phyloP scores from a whole-genome alignment of 1,140 invertebrate species.

The Anastrepha ludens region DNA sequence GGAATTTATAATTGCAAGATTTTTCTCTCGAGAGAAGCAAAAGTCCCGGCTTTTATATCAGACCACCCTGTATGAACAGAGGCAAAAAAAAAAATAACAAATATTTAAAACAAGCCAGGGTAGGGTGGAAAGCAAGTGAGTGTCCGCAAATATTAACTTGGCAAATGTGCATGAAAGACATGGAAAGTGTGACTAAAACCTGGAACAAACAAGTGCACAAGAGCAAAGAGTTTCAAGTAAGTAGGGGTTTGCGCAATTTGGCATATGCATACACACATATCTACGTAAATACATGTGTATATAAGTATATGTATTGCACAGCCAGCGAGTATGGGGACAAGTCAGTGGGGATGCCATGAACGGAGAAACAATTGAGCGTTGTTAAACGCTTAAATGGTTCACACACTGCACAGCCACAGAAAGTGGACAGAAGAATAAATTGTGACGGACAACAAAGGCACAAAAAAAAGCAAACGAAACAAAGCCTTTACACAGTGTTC shows the following conservation, averaged over 20 bases:
- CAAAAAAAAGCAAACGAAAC: constrained; percentile 3
- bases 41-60: no score
- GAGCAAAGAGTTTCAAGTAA: not conserved
- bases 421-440: not conserved
- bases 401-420: constrained; percentile 23
- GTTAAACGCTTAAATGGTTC: constrained; percentile 49
- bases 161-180: not conserved
- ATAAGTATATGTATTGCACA: not conserved
- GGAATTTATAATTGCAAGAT: no score
- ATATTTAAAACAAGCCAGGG: not conserved
- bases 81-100: not conserved
- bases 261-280: not conserved
- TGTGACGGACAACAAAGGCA: constrained; percentile 8
- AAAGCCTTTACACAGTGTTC: not conserved
- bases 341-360: not conserved
- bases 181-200: constrained; percentile 49
- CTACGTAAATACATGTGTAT: not conserved
- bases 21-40: no score
- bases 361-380: constrained; percentile 34
- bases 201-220: constrained; percentile 18
- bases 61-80: not conserved
- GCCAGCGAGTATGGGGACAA: not conserved
- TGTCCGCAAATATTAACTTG: constrained; percentile 11
- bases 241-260: constrained; percentile 3
- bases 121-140: constrained; percentile 19